Evolutionary conservation across 2,797 vertebrate genomes (phyloP), one percentile per base, ranked within the genome.

Genomic region (Acipenser ruthenus): DNA sequence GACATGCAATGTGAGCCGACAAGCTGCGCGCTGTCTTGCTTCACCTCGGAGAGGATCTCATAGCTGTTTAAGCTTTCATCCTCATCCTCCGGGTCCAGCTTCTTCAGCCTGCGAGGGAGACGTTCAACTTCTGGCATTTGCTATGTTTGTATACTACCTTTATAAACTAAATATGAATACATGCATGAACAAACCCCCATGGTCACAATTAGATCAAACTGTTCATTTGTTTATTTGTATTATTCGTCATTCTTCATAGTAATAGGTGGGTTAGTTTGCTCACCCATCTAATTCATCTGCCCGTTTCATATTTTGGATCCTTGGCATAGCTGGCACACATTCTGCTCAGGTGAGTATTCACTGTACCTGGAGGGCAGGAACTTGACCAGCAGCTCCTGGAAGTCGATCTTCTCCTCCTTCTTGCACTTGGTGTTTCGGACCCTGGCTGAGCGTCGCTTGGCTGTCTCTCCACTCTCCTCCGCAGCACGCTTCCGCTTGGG

Each of bases 351-450:
- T 67, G 65, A 8, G 15, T 1, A 5, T 11, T 6, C 2, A 49
- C n/a, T 47, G 1, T 81, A 99, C 97, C 97, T 94, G 65, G 95
- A 92, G 0, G 97, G 97, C n/a, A 99, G 83, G 72, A 94, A 96
- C 73, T 99, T 99, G 66, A 93, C 87, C 68, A 99, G 85, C 18
- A 99, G 85, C 67, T 98, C 97, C 69, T 99, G 97, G 74, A 99
- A 98, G 72, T 99, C 97, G 6, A 99, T 92, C 69, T 96, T 99
- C 82, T 99, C 97, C 68, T 99, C 97, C 64, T 99, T 99, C 72
- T 99, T 99, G 84, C 94, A 95, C 73, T 94, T 98, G 55, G 97
- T 99, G 76, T 99, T 99, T 55, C 96, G 87, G 61, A 99, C 97
- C 1, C 97, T 92, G 1, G 97, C 97, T 0, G 97, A 99, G 13